A percentile compares a stretch with the other conserved stretches of the same genome.
Evolutionary conservation across 2,113 vertebrate species (phyloP).

Genomic region (Urocitellus parryii): DNA sequence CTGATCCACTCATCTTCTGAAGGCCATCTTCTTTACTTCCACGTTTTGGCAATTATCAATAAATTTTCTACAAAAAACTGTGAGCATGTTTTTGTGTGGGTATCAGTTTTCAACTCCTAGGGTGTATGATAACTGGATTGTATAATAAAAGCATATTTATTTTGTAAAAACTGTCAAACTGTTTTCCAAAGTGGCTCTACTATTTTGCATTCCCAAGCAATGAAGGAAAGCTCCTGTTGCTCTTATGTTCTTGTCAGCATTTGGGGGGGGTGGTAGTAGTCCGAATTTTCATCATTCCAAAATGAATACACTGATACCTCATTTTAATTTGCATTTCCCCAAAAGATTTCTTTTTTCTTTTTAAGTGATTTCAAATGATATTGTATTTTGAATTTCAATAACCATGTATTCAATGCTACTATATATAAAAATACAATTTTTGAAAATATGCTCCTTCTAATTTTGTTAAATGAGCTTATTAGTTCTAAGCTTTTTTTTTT

Average conservation of each 20-base stretch:
- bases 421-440: not conserved
- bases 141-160: too few relatives aligned
- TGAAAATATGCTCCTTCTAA: not conserved
- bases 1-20: not conserved
- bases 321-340: not conserved
- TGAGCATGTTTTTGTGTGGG: not conserved
- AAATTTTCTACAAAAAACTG: not conserved
- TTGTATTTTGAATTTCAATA: not conserved
- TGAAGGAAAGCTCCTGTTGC: not conserved
- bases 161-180: not conserved
- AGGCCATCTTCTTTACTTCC: not conserved
- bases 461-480: not conserved
- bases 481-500: not conserved
- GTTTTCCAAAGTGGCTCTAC: not conserved
- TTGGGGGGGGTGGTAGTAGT: too few relatives aligned
- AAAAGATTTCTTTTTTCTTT: not conserved
- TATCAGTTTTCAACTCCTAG: not conserved
- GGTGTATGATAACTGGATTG: not conserved
- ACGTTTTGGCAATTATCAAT: not conserved
- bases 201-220: not conserved
- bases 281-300: not conserved
- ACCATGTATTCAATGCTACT: not conserved
- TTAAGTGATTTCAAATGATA: not conserved
- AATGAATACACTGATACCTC: not conserved
- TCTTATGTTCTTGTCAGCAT: not conserved